Evolutionary conservation across 2,797 vertebrate species (phyloP).

Genomic region (Sebastes dallii): DNA sequence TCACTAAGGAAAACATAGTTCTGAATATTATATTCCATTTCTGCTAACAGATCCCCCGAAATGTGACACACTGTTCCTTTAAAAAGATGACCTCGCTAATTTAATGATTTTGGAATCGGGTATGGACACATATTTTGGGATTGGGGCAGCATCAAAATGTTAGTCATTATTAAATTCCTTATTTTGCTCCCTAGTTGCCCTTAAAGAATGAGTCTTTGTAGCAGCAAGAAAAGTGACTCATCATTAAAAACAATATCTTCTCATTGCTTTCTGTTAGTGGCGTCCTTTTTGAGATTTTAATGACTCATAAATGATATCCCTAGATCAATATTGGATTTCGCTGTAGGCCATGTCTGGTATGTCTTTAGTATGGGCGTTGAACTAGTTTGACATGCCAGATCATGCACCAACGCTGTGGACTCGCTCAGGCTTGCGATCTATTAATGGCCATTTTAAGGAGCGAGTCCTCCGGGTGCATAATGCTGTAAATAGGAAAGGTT

Average conservation of each 20-base stretch:
- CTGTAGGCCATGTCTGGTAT: not conserved
- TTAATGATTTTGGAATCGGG: not conserved
- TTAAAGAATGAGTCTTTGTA: not conserved
- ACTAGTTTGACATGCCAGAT: conserved; percentile 27
- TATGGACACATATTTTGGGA: not conserved
- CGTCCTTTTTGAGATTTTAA: not conserved
- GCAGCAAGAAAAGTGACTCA: not conserved
- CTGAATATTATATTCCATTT: no score
- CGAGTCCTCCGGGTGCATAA: conserved; percentile 1
- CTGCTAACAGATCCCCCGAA: no score
- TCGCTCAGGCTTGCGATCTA: conserved; percentile 38
- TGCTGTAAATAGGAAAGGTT: not conserved
- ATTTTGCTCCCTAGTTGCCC: not conserved
- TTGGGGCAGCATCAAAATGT: not conserved
- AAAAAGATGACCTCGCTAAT: not conserved
- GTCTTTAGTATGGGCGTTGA: conserved; percentile 14
- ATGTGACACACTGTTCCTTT: no score
- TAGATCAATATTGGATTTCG: not conserved
- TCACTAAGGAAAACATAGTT: no score
- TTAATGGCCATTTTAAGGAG: conserved; percentile 28
- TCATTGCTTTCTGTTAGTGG: not conserved
- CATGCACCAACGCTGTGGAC: conserved; percentile 18
- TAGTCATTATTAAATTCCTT: not conserved
- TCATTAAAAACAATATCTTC: not conserved
- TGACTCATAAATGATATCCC: not conserved